Evolutionary conservation across 2,888 invertebrate genomes (phyloP).

Genomic region (Ferrisia virgata): DNA sequence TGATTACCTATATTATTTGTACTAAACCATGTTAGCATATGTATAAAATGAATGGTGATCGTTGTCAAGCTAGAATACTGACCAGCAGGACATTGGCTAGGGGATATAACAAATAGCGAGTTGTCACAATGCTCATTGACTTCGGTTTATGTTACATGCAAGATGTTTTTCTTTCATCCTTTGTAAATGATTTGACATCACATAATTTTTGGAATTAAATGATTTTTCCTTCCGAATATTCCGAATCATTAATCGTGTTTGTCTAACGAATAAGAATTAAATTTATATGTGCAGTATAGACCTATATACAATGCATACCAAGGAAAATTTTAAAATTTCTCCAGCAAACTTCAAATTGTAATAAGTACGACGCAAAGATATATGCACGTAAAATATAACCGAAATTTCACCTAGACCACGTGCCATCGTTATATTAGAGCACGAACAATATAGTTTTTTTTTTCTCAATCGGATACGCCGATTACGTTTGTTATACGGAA

Average conservation of each 20-base stretch:
- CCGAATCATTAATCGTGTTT: not conserved
- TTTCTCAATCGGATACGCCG: constrained; percentile 42
- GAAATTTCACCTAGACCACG: constrained; percentile 4
- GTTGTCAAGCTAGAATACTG: constrained; percentile 34
- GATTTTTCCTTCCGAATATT: not conserved
- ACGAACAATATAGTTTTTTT: not conserved
- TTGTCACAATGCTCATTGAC: constrained; percentile 34
- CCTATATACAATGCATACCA: too few relatives aligned
- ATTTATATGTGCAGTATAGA: not conserved
- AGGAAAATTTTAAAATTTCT: not conserved
- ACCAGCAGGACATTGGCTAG: constrained; percentile 37
- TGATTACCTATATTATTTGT: constrained; percentile 27
- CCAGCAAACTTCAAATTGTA: not conserved
- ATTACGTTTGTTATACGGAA: constrained; percentile 35
- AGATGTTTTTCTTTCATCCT: constrained; percentile 34
- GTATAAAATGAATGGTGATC: constrained; percentile 34
- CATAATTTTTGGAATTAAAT: constrained; percentile 33
- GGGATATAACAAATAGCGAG: constrained; percentile 39
- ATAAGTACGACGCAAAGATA: not conserved
- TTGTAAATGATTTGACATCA: constrained; percentile 25
- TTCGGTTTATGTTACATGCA: constrained; percentile 36
- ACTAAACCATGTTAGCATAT: constrained; percentile 9
- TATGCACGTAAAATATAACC: not conserved
- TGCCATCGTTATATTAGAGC: not conserved
- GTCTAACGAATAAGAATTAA: not conserved